Evolutionary conservation across 1,140 invertebrate species (phyloP), one percentile per base, ranked within the genome.

Genomic region (Mesaphorura yosii): DNA sequence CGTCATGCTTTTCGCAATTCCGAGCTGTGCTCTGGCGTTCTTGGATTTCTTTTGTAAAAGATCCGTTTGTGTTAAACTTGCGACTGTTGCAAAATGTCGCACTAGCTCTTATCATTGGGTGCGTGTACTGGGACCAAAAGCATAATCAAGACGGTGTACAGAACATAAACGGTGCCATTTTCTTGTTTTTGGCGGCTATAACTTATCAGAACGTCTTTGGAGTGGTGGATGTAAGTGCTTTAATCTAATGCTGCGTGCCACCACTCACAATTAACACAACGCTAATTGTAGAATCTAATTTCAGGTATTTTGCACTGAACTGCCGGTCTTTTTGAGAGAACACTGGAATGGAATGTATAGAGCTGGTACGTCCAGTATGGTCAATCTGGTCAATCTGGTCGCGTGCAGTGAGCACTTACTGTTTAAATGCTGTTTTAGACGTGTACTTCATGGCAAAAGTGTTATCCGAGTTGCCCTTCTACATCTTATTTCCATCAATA

Each of bases 81-180:
- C 76, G 88, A 58, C 67, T 93, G 41, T 66, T 92, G 10, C 92
- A 95, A 69, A 90, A 86, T 12, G 72, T 89, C 86, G 52, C 89
- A 73, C 81, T 93, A 5, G 81, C 87, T 3, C 65, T 89, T 6
- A 67, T 95, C 3, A 80, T 96, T 55, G 90, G 90, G 3, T 67
- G 91, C 3, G 83, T 97, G 50, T 98, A 90, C 70, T 86, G 84
- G 63, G 79, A 83, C 0, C 91, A 95, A 67, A 71, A 78, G 59
- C 65, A 87, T 25, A 79, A 86, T 63, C 83, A 93, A 68, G 82
- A 88, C 63, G 88, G 89, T 2, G 83, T 94, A 0, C 87, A 88
- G 80, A 96, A 96, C 68, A 90, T 96, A 51, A 95, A 95, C 67
- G 93, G 93, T 41, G 87, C 85, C 14, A 75, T 96, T 22, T 96